These are phyloP conservation scores for Diploscapter pachys DNA, from an alignment of 1,140 invertebrate species.

Conservation along the genomic window DNA sequence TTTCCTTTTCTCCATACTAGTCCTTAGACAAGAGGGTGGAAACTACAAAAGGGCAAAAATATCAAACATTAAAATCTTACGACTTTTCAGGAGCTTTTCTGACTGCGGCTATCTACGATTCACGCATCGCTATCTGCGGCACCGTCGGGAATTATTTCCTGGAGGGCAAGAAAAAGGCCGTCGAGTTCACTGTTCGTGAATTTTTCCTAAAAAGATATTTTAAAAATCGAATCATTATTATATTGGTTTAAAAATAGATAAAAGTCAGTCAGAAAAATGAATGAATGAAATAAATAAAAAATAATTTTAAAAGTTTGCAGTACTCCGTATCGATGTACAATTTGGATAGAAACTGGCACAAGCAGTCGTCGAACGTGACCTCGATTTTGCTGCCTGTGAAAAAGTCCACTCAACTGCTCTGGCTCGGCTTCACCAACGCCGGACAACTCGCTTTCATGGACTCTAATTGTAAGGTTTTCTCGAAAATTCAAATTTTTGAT, in stretches of 20 bases:
- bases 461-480: too few species aligned
- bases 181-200: too few species aligned
- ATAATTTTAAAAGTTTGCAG: slow-evolving; percentile 13
- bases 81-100: neutral
- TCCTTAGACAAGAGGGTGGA: too few species aligned
- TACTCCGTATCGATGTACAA: slow-evolving; percentile 10
- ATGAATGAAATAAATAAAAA: neutral
- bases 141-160: slow-evolving; percentile 5
- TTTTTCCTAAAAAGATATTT: too few species aligned
- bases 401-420: neutral
- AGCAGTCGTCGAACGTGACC: slow-evolving; percentile 1
- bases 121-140: neutral
- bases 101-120: slow-evolving; percentile 1
- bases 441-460: slow-evolving; percentile 5
- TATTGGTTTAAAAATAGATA: neutral
- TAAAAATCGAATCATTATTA: neutral
- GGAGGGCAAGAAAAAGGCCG: slow-evolving; percentile 2
- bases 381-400: slow-evolving; percentile 1
- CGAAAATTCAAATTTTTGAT: too few species aligned
- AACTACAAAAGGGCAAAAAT: too few species aligned
- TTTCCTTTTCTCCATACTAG: too few species aligned
- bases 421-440: slow-evolving; percentile 4
- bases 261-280: neutral
- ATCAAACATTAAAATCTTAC: too few species aligned
- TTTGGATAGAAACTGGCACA: slow-evolving; percentile 5